Percentiles rank a stretch among this genome's conserved stretches.
These are phyloP conservation scores for Dasyornis broadbenti DNA, from an alignment of 2,113 vertebrate species.

Conservation along the genomic window DNA sequence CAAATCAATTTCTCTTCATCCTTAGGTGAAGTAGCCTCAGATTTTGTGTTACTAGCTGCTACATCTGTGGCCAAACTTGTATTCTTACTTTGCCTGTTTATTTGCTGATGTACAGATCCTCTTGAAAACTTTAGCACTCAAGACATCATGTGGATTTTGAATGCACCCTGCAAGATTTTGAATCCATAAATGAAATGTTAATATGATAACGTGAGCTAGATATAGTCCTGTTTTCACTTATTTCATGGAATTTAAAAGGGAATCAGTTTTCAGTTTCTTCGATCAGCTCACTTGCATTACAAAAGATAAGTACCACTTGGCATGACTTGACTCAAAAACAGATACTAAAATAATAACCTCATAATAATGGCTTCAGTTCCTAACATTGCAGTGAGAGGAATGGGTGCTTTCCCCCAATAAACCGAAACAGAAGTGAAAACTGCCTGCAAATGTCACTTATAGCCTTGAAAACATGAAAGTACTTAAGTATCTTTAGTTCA, in stretches of 20 bases:
- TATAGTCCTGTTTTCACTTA: slow-evolving; percentile 33
- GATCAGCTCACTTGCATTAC: slow-evolving; percentile 50
- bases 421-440: neutral
- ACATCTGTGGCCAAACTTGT: neutral
- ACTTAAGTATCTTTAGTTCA: neutral
- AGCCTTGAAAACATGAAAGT: neutral
- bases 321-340: slow-evolving; percentile 53
- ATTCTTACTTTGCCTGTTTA: slow-evolving; percentile 58
- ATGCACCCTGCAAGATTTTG: slow-evolving; percentile 60
- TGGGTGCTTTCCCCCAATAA: neutral
- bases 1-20: neutral
- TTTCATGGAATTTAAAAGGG: slow-evolving; percentile 54
- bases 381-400: slow-evolving; percentile 25
- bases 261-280: slow-evolving; percentile 61
- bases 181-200: slow-evolving; percentile 49
- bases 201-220: slow-evolving; percentile 50
- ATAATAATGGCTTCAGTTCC: slow-evolving; percentile 23
- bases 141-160: slow-evolving; percentile 64
- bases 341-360: slow-evolving; percentile 66
- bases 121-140: slow-evolving; percentile 63
- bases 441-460: neutral
- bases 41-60: neutral
- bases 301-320: slow-evolving; percentile 68
- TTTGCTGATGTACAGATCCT: slow-evolving; percentile 68
- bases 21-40: neutral